Percentiles rank a stretch among this genome's conserved stretches.
These are phyloP conservation scores for Eublepharis macularius DNA, from an alignment of 2,113 vertebrate species.

Conservation along the genomic window DNA sequence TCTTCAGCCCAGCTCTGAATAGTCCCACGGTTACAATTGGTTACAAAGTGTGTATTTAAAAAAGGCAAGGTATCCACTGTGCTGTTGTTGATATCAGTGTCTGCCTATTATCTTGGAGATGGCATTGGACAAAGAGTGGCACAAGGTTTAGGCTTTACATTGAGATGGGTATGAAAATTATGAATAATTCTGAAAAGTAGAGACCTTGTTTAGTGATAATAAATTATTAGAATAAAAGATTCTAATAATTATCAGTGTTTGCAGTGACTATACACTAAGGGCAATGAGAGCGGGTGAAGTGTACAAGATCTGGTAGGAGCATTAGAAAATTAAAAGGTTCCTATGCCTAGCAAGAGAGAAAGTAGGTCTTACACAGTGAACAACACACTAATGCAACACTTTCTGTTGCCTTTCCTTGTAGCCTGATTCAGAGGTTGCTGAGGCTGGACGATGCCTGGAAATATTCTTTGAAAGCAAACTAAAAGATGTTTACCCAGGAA, in stretches of 20 bases:
- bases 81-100: neutral
- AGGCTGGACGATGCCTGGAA: slow-evolving; percentile 91
- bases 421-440: slow-evolving; percentile 97
- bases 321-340: neutral
- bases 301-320: neutral
- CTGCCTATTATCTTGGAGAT: neutral
- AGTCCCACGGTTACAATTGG: neutral
- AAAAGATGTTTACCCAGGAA: slow-evolving; percentile 86
- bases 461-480: slow-evolving; percentile 87
- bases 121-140: neutral
- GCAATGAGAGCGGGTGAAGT: slow-evolving; percentile 1
- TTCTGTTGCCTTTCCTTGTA: slow-evolving; percentile 54
- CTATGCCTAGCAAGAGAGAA: neutral
- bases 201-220: neutral
- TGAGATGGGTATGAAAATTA: too few relatives aligned
- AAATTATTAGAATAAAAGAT: neutral
- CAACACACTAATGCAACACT: neutral
- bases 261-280: neutral
- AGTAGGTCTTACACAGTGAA: neutral
- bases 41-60: neutral
- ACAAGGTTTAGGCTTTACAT: too few relatives aligned
- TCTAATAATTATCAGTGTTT: neutral
- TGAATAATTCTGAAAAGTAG: too few relatives aligned
- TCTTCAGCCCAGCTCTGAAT: neutral
- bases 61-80: neutral